A percentile compares a stretch with the other conserved stretches of the same genome.
Conservation (phyloP, 1,140 invertebrate genomes). For the Bradysia coprophila region DNA sequence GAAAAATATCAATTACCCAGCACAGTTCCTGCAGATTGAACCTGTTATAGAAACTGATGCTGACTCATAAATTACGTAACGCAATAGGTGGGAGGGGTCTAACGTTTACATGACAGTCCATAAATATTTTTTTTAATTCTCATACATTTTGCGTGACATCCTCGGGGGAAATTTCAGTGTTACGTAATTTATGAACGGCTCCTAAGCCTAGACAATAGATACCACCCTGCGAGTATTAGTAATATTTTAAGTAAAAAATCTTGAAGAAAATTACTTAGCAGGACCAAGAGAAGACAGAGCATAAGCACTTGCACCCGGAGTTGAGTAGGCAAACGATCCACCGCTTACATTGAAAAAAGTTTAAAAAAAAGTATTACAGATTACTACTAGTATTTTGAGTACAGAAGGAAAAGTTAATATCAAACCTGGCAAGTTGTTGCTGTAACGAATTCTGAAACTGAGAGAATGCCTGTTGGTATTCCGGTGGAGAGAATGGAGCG, state of each 20-base stretch:
- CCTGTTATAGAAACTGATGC: too few relatives aligned
- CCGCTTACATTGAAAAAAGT: neutral
- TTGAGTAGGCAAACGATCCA: neutral
- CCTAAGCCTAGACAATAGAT: too few relatives aligned
- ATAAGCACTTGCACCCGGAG: neutral
- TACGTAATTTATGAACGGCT: neutral
- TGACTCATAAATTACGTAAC: too few relatives aligned
- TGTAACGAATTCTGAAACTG: neutral
- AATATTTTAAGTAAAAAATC: neutral
- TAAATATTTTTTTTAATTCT: neutral
- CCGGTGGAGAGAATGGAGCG: too few relatives aligned
- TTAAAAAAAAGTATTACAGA: neutral
- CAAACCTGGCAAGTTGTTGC: neutral
- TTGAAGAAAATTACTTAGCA: neutral
- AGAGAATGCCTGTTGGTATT: neutral
- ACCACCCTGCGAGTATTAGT: neutral
- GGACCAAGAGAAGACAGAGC: neutral
- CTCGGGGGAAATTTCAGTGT: neutral
- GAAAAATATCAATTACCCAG: too few relatives aligned
- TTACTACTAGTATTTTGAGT: neutral
- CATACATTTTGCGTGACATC: neutral
- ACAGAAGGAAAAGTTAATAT: neutral
- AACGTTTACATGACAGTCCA: neutral
- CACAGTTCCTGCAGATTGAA: too few relatives aligned
- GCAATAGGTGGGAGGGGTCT: too few relatives aligned